Evolutionary conservation across 2,113 vertebrate genomes (phyloP).

Genomic region (Cathartes aura): DNA sequence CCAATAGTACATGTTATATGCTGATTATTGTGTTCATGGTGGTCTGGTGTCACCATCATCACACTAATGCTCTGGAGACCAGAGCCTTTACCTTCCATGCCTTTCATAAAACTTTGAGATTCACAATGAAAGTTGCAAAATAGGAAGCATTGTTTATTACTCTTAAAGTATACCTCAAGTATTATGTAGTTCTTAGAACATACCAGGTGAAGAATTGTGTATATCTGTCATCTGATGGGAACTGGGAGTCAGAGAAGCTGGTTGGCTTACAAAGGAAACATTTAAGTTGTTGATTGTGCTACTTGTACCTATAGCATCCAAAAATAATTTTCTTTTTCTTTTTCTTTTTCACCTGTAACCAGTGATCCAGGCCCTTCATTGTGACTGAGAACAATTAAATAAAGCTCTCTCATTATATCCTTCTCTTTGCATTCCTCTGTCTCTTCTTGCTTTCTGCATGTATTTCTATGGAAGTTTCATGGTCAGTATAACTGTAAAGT

Average conservation of each 20-base stretch:
- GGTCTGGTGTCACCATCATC: not conserved
- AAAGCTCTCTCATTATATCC: not conserved
- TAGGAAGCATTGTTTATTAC: not conserved
- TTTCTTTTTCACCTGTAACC: not conserved
- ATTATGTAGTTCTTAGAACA: not conserved
- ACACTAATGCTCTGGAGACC: not conserved
- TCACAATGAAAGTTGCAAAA: not conserved
- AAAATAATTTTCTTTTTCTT: not conserved
- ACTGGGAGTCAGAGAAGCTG: not conserved
- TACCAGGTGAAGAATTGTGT: not conserved
- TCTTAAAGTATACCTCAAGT: not conserved
- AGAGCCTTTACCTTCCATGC: not conserved
- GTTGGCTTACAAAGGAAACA: not conserved
- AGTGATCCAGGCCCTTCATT: not conserved
- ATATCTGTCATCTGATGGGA: not conserved
- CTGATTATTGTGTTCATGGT: not conserved
- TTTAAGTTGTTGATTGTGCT: not conserved
- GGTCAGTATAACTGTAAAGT: not conserved
- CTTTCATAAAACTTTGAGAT: not conserved
- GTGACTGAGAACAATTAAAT: not conserved
- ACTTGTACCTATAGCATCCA: not conserved
- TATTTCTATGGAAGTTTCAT: not conserved
- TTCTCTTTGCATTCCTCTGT: not conserved
- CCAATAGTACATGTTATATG: not conserved
- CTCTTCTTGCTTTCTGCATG: not conserved